Percentiles rank a stretch among this genome's conserved stretches.
Evolutionary conservation across 2,888 invertebrate species (phyloP).

Genomic region (Anorthoa munda): DNA sequence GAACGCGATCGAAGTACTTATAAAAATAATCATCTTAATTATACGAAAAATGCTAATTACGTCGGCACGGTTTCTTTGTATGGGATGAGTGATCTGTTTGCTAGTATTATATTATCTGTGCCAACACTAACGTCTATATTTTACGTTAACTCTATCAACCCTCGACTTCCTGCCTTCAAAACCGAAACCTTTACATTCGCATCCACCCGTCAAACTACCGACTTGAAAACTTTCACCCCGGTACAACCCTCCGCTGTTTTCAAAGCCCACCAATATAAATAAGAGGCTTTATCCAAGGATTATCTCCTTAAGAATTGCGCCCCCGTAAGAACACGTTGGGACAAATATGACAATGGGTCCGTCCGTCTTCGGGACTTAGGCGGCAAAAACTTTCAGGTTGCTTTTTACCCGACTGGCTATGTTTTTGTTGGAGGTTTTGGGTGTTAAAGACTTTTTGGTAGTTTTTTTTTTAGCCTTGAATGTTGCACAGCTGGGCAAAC

Average conservation of each 20-base stretch:
- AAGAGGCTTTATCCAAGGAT: constrained; percentile 84
- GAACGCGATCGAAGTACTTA: no score
- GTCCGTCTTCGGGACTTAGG: constrained; percentile 41
- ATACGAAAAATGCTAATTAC: no score
- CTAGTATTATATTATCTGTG: no score
- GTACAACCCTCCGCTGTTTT: constrained; percentile 56
- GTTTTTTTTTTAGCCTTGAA: no score
- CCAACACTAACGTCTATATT: no score
- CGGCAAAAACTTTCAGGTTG: constrained; percentile 37
- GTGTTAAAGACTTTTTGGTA: background rate
- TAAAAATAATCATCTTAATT: no score
- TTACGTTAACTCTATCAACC: background rate
- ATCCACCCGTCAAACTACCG: constrained; percentile 1
- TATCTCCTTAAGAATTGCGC: constrained; percentile 88
- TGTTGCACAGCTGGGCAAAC: no score
- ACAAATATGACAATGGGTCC: constrained; percentile 69
- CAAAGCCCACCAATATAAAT: constrained; percentile 81
- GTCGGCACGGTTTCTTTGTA: no score
- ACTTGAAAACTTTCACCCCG: constrained; percentile 10
- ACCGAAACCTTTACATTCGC: constrained; percentile 8
- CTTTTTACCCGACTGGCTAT: background rate
- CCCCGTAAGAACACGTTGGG: constrained; percentile 73
- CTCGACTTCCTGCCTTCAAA: background rate
- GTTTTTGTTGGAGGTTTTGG: constrained; percentile 26
- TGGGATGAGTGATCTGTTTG: no score